Conservation (phyloP, 2,113 vertebrate species). For the Hippocampus guttulatus region DNA sequence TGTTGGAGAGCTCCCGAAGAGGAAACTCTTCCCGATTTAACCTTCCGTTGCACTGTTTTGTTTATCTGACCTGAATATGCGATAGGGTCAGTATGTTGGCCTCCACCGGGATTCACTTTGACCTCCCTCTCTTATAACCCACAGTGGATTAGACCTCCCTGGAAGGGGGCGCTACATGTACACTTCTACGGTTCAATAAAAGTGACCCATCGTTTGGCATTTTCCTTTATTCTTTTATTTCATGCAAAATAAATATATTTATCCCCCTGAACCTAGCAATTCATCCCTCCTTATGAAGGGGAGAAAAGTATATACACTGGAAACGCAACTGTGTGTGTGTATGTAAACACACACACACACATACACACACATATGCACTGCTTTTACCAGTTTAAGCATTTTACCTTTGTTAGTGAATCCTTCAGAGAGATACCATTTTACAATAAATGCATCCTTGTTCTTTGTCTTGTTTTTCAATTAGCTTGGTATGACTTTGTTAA, state of each 20-base stretch:
- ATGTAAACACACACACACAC: no score
- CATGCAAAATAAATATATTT: background rate
- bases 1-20: conserved; percentile 11
- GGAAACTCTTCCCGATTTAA: conserved; percentile 26
- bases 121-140: conserved; percentile 43
- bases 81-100: conserved; percentile 37
- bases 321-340: no score
- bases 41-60: conserved; percentile 40
- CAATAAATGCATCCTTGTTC: background rate
- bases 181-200: background rate
- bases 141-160: conserved; percentile 55
- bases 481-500: background rate
- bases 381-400: no score
- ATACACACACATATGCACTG: no score
- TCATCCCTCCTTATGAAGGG: background rate
- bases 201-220: background rate
- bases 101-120: conserved; percentile 42
- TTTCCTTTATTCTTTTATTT: background rate
- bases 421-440: no score
- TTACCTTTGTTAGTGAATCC: background rate
- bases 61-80: conserved; percentile 55
- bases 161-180: conserved; percentile 10
- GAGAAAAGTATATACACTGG: no score
- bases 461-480: background rate
- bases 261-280: background rate